A percentile compares a stretch with the other conserved stretches of the same genome.
Evolutionary conservation across 2,113 vertebrate genomes (phyloP).

Genomic region (Polyodon spathula): DNA sequence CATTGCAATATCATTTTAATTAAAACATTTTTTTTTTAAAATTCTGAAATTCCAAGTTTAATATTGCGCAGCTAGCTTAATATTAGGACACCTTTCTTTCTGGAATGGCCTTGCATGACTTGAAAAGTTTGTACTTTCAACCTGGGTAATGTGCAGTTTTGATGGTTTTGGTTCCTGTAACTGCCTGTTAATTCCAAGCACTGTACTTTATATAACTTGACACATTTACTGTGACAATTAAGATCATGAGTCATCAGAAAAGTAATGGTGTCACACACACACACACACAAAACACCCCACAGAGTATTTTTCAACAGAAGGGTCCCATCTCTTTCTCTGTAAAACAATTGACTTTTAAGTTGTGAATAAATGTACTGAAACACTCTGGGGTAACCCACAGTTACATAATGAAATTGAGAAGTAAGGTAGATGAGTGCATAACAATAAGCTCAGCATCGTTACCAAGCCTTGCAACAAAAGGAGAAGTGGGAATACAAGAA

Average conservation of each 20-base stretch:
- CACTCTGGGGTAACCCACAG: background rate
- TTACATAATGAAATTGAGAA: constrained; percentile 4
- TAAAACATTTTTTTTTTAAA: no score
- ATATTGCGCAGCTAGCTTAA: no score
- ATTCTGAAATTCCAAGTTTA: no score
- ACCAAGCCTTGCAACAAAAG: constrained; percentile 4
- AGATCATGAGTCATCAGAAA: background rate
- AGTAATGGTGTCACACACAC: background rate
- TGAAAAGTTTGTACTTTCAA: background rate
- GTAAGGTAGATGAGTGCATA: background rate
- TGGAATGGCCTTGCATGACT: no score
- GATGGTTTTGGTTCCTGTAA: constrained; percentile 2
- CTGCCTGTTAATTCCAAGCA: constrained; percentile 3
- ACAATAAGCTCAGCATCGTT: background rate
- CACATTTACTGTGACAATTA: background rate
- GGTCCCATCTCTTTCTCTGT: background rate
- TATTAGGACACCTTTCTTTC: no score
- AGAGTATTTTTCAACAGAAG: background rate
- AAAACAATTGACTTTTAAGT: background rate
- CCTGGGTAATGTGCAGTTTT: background rate
- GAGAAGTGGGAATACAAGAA: constrained; percentile 6
- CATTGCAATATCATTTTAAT: no score
- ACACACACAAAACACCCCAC: background rate
- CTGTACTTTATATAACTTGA: background rate
- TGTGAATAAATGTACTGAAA: constrained; percentile 2